Evolutionary conservation across 2,797 vertebrate genomes (phyloP).

Genomic region (Sphenopsis melanotis): DNA sequence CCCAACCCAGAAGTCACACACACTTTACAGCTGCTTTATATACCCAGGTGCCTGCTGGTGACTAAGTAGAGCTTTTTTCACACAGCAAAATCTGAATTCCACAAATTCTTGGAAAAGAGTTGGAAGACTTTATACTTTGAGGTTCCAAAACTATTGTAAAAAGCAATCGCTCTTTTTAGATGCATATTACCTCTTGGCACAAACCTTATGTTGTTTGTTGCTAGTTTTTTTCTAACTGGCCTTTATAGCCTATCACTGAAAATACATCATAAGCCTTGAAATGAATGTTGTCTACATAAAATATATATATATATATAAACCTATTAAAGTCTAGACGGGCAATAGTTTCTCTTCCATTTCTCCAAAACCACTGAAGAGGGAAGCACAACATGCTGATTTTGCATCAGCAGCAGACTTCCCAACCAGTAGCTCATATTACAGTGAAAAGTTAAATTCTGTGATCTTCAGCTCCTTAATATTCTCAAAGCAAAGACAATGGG

Average conservation of each 20-base stretch:
- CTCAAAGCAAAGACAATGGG: neutral
- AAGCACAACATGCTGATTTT: slow-evolving; percentile 39
- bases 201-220: neutral
- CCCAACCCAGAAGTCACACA: neutral
- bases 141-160: neutral
- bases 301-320: neutral
- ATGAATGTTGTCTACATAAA: neutral
- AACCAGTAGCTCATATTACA: neutral
- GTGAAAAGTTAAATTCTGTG: slow-evolving; percentile 1
- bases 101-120: neutral
- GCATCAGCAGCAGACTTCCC: slow-evolving; percentile 2
- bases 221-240: neutral
- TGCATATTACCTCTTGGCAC: neutral
- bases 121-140: neutral
- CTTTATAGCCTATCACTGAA: neutral
- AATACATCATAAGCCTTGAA: neutral
- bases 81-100: neutral
- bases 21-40: neutral
- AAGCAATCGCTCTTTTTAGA: neutral
- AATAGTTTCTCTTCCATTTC: neutral
- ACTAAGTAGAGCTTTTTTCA: neutral
- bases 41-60: neutral
- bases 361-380: slow-evolving; percentile 32
- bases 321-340: slow-evolving; percentile 18
- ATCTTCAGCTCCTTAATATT: slow-evolving; percentile 6